Conservation (phyloP, 2,797 vertebrate genomes). For the Acrossocheilus fasciatus region DNA sequence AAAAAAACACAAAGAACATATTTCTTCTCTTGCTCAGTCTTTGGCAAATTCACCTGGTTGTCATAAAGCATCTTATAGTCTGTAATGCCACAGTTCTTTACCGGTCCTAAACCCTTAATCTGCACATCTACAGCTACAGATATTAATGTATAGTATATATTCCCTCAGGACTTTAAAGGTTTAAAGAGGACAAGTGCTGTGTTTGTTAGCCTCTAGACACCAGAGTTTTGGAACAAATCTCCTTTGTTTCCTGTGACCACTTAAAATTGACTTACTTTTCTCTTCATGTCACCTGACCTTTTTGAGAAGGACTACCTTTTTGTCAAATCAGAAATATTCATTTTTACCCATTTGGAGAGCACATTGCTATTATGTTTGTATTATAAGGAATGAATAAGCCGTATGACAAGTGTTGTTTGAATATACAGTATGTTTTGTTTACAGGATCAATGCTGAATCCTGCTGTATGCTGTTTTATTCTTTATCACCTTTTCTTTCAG, state of each 20-base stretch:
- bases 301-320: neutral
- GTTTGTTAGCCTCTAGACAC: neutral
- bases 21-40: slow-evolving; percentile 26
- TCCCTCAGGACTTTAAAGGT: neutral
- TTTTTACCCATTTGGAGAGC: neutral
- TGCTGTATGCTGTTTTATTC: neutral
- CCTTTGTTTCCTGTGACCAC: neutral
- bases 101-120: neutral
- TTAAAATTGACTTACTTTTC: neutral
- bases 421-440: neutral
- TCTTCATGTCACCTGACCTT: neutral
- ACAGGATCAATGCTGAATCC: too few relatives aligned
- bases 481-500: too few relatives aligned
- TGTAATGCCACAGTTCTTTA: neutral
- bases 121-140: slow-evolving; percentile 4
- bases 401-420: neutral
- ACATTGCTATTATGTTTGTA: neutral
- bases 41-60: neutral
- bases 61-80: slow-evolving; percentile 24
- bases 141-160: neutral
- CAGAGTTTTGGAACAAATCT: neutral
- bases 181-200: neutral
- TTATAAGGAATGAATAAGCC: neutral
- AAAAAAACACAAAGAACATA: neutral
- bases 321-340: neutral